These are phyloP conservation scores for Epizoanthus rinbou DNA, from an alignment of 92 coral and sea anemone species.

Conservation along the genomic window DNA sequence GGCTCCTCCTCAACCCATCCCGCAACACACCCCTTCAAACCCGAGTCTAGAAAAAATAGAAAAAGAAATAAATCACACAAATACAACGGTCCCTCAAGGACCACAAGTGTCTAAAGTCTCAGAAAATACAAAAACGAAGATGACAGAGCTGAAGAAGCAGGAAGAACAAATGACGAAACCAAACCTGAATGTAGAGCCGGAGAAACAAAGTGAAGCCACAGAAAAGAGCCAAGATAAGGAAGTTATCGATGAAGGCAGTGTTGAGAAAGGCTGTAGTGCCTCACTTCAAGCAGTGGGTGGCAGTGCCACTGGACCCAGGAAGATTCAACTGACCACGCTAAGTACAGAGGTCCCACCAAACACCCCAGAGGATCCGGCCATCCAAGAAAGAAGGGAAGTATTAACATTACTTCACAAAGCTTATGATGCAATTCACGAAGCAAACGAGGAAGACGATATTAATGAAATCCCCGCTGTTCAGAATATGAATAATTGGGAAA, in stretches of 20 bases:
- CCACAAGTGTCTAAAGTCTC: background rate
- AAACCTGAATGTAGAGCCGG: background rate
- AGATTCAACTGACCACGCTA: background rate
- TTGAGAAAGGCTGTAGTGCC: background rate
- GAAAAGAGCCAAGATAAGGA: background rate
- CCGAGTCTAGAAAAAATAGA: background rate
- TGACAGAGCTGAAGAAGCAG: background rate
- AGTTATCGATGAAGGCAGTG: background rate
- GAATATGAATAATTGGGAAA: slow-evolving; percentile 5
- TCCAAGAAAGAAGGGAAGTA: background rate
- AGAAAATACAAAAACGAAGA: background rate
- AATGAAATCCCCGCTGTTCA: slow-evolving; percentile 26
- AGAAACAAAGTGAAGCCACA: background rate
- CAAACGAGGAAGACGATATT: slow-evolving; percentile 9
- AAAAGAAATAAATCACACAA: too few relatives aligned
- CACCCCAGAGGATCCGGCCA: background rate
- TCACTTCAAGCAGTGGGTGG: background rate
- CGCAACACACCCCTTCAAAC: background rate
- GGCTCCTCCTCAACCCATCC: background rate
- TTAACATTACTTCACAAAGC: background rate
- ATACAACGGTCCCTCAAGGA: background rate
- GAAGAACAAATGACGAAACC: background rate
- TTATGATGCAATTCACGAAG: background rate
- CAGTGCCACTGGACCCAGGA: background rate
- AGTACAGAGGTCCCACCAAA: background rate